A percentile compares a stretch with the other conserved stretches of the same genome.
Conservation (phyloP, 2,113 vertebrate genomes). For the Daboia siamensis region DNA sequence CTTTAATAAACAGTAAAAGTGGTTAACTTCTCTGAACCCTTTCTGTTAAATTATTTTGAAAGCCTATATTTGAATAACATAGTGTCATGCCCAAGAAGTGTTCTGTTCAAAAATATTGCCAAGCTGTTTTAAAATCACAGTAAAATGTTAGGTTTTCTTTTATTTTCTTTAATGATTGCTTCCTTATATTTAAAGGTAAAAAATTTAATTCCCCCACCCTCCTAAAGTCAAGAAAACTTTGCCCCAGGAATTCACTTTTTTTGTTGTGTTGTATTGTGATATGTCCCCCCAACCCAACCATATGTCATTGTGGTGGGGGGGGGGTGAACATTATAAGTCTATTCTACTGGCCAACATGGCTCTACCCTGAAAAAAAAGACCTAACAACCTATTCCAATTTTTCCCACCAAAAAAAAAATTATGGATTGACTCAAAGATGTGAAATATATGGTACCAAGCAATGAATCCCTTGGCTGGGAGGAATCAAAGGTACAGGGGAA, state of each 20-base stretch:
- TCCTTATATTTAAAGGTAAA: neutral
- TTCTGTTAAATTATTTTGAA: neutral
- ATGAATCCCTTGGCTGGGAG: neutral
- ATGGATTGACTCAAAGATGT: neutral
- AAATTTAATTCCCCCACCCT: neutral
- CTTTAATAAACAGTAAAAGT: neutral
- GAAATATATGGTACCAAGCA: neutral
- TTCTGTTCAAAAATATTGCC: neutral
- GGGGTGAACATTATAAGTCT: neutral
- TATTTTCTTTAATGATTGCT: neutral
- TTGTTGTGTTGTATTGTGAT: neutral
- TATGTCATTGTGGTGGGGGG: neutral
- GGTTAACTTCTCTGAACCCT: neutral
- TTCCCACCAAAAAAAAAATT: neutral
- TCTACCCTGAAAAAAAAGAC: neutral
- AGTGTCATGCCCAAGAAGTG: neutral
- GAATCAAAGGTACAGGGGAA: too few relatives aligned
- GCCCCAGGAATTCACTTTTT: neutral
- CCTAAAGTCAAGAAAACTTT: neutral
- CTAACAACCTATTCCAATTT: neutral
- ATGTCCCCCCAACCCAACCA: neutral
- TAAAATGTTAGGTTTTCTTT: neutral
- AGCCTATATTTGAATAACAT: neutral
- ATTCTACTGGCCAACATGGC: neutral
- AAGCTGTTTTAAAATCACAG: neutral